Percentiles rank a stretch among this genome's conserved stretches.
Conservation (phyloP, 2,888 invertebrate genomes). For the Alcis repandata region DNA sequence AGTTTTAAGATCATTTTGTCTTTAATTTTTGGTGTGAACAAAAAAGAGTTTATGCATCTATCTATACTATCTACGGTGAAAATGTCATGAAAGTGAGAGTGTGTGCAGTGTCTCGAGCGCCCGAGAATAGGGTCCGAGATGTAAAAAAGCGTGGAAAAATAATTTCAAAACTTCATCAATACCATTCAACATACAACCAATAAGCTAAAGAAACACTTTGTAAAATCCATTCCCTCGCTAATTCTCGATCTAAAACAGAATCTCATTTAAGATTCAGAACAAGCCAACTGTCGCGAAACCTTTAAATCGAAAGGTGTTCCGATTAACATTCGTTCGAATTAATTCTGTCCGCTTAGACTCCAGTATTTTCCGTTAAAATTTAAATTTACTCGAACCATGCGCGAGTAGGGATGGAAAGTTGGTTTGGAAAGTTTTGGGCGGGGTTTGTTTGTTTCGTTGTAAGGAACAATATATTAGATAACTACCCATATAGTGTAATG, state of each 20-base stretch:
- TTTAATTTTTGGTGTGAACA: too few relatives aligned
- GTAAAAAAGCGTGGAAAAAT: too few relatives aligned
- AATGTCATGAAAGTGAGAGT: too few relatives aligned
- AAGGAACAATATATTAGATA: not conserved
- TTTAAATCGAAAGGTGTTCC: constrained; percentile 62
- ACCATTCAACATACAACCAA: not conserved
- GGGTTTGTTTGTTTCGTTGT: not conserved
- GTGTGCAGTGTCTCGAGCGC: too few relatives aligned
- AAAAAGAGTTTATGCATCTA: too few relatives aligned
- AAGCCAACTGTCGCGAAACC: constrained; percentile 53
- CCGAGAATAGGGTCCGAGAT: too few relatives aligned
- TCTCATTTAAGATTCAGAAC: constrained; percentile 46
- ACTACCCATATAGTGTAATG: not conserved
- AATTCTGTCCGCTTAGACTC: constrained; percentile 59
- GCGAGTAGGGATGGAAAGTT: constrained; percentile 40
- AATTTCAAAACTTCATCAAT: too few relatives aligned
- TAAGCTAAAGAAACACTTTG: not conserved
- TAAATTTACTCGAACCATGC: constrained; percentile 46
- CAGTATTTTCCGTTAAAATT: constrained; percentile 55
- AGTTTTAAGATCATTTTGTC: too few relatives aligned
- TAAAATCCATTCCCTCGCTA: constrained; percentile 7
- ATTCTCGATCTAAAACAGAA: constrained; percentile 21
- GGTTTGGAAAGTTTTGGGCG: not conserved
- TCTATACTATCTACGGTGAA: too few relatives aligned
- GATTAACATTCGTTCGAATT: constrained; percentile 68